Evolutionary conservation across 2,113 vertebrate genomes (phyloP), one percentile per base, ranked within the genome.

Genomic region (Aldabrachelys gigantea): DNA sequence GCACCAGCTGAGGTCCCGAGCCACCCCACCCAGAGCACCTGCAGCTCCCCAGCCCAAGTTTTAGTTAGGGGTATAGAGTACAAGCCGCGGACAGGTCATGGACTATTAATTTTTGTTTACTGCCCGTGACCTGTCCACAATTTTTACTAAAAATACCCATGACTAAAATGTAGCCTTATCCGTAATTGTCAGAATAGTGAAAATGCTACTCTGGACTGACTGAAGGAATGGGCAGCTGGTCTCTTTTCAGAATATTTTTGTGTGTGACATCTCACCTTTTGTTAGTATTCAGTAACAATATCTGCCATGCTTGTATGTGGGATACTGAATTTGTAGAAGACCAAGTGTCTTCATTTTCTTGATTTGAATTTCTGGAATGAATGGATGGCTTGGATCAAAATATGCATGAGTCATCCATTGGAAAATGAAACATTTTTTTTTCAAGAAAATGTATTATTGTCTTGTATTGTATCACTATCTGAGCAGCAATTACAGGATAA

Each of bases 211-310:
- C 29, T 1, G 31, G 59, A 31, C 59, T 31, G 29, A 62, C 10
- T 62, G 29, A 62, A 62, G 25, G 2, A 0, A 0, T 0, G 88
- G 91, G 22, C n/a, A 8, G 86, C 52, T 2, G 75, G 41, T 57
- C 47, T 85, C 24, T 59, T 87, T 50, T 91, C 35, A 12, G 5
- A 4, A 11, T 62, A 5, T 85, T 90, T 14, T 4, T 69, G 56
- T 75, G 24, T 24, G 54, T 44, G 84, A 72, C 49, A 84, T 62
- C 25, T 93, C 84, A 69, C 22, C 38, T 59, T 92, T 29, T 82
- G 27, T 65, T 4, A 21, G 25, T 6, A 22, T 22, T 50, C 4
- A 3, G 56, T 10, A 25, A 54, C 1, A 29, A 29, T 0, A 0
- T 8, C 75, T 80, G 56, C 47, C 53, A 22, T n/a, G n/a, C 27